Base-by-base conservation (phyloP, 1,140 invertebrate species). In the Macrosteles quadrilineatus region DNA sequence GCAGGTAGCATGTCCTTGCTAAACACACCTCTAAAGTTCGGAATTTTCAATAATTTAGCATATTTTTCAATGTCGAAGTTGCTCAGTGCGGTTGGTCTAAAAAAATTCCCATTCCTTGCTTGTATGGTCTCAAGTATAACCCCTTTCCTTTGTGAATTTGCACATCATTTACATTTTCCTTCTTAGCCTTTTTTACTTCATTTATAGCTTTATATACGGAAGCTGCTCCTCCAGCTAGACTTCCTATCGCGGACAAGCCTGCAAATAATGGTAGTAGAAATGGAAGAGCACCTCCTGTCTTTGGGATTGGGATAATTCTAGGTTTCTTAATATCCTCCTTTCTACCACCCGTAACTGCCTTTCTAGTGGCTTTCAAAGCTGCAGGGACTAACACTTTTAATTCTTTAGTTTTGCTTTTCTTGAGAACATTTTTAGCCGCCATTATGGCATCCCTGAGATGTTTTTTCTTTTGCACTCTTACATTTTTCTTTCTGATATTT, bases 21-120 rank as follows among this genome's bases (percentile, higher is more conserved):
- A 27, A 71, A 73, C 2, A 73, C 70, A 1, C 72, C 69, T 30
- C 70, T 47, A 68, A 74, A 74, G 53, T 32, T 19, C 4, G 63
- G 55, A 19, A 73, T 70, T 23, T 40, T 25, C 30, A 66, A 29
- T 17, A 65, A 43, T 29, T 31, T 50, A 12, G 62, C 40, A 43
- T 47, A 43, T 40, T 47, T 25, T 17, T 66, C 43, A 14, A 66
- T 45, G 19, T 66, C 55, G 11, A 30, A 29, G 50, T 70, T 65
- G 19, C 59, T 43, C 30, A 70, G 30, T 2, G 69, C 30, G 21
- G 43, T 50, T 27, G 27, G 43, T 30, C 59, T 25, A 36, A 69
- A 32, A 40, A 31, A 40, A 31, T 23, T 2, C 19, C 17, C 32
- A 17, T 14, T 6, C 32, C 32, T 36, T 36, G 32, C 14, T 36